phyloP scores from a whole-genome alignment of 2,113 vertebrate genomes.

The Ia io region DNA sequence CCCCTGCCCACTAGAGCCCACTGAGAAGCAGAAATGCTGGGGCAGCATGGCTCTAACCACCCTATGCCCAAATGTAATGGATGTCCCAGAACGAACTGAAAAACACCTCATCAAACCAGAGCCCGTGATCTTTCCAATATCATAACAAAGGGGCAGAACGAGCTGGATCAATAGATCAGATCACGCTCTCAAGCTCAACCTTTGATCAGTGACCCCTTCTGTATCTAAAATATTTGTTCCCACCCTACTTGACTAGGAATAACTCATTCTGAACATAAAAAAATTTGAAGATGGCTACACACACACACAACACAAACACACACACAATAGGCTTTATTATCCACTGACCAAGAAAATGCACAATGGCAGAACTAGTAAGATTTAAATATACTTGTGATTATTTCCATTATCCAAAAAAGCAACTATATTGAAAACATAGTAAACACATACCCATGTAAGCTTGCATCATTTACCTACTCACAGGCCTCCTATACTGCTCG shows the following conservation, averaged over 20 bases:
- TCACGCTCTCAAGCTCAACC: neutral
- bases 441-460: neutral
- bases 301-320: neutral
- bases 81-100: neutral
- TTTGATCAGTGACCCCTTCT: neutral
- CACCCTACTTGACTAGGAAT: neutral
- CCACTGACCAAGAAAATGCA: neutral
- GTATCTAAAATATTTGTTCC: neutral
- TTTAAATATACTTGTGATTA: neutral
- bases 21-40: neutral
- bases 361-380: neutral
- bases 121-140: neutral
- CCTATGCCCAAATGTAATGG: neutral
- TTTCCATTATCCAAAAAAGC: neutral
- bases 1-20: neutral
- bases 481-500: neutral
- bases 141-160: neutral
- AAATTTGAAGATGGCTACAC: neutral
- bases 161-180: too few species aligned
- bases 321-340: neutral
- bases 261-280: neutral
- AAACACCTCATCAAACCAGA: neutral
- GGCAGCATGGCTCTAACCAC: accelerated
- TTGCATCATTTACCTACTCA: neutral
- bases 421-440: neutral